Conservation (phyloP, 23 tunicate genomes). For the Halocynthia aurantium region DNA sequence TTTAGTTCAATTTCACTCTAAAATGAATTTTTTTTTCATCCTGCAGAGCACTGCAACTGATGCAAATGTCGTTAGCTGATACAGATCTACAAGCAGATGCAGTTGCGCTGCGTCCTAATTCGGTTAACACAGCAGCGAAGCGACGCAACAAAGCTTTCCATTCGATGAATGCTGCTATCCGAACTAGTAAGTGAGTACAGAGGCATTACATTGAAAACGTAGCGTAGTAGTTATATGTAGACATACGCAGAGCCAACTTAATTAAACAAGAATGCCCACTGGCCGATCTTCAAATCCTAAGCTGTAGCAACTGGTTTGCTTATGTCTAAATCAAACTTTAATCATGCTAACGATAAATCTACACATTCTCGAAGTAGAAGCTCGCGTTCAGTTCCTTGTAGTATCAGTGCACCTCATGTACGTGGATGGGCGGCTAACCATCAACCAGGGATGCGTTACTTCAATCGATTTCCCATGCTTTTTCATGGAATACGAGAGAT, state of each 20-base stretch:
- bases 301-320: too few species aligned
- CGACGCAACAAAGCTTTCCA: slow-evolving; percentile 11
- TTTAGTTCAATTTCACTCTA: not conserved
- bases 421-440: not conserved
- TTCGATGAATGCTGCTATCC: slow-evolving; percentile 5
- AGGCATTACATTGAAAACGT: too few species aligned
- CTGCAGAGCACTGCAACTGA: slow-evolving; percentile 8
- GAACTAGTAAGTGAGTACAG: slow-evolving; percentile 9
- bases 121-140: not conserved
- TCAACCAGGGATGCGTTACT: slow-evolving; percentile 20
- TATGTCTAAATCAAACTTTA: too few species aligned
- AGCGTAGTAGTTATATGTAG: too few species aligned
- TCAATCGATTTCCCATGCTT: slow-evolving; percentile 35
- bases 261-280: too few species aligned
- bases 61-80: slow-evolving; percentile 17
- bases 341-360: too few species aligned
- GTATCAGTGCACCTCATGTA: not conserved
- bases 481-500: slow-evolving; percentile 71
- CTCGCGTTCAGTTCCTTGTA: slow-evolving; percentile 6
- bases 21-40: not conserved
- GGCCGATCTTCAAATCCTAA: too few species aligned
- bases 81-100: not conserved
- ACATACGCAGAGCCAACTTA: too few species aligned
- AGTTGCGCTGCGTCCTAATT: slow-evolving; percentile 1
- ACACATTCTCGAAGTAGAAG: slow-evolving; percentile 1